Base-by-base conservation (phyloP, 2,797 vertebrate species). In the Enteromius anoplus region DNA sequence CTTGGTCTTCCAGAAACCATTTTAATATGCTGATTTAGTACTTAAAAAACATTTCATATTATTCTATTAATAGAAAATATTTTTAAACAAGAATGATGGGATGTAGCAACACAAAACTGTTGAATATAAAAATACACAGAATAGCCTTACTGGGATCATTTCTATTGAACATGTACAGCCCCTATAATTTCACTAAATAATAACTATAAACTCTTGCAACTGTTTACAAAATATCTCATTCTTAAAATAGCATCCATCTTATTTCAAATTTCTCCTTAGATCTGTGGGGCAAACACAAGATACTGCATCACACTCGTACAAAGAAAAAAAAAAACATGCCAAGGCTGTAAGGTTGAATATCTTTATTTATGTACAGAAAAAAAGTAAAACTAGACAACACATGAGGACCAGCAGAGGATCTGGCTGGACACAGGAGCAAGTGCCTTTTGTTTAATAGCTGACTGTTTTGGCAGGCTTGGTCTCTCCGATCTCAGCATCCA, bases 401-500 rank as follows among this genome's bases (percentile, higher is more conserved):
- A 84, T 58, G 70, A 14, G 21, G 55, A 84, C 66, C 37, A 55
- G 60, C 84, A 82, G 84, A 86, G 26, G 60, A 75, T 75, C 80
- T 73, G 23, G 42, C 1, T 34, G 47, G 55, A 79, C 53, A 64
- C 23, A 73, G 60, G 60, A 26, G 73, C 14, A 4, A 77, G 42
- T 45, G 53, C 0, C 1, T 5, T 11, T 3, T 64, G 55, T 80
- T 93, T 90, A 97, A 85, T 92, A 84, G 64, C 87, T 90, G 82
- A 97, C 94, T 0, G 96, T 96, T 91, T 95, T 98, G 66, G 96
- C 90, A 0, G 96, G 96, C 85, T 96, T 97, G 3, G 92, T 91
- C 0, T 96, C 96, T 10, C 96, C 96, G 14, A 96, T 85, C 32
- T 97, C 96, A 0, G 96, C 84, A 0, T 96, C 94, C 82, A 98